Percentiles rank a stretch among this genome's conserved stretches.
phyloP scores from a whole-genome alignment of 2,888 invertebrate genomes.

The Cheilosia scutellata region DNA sequence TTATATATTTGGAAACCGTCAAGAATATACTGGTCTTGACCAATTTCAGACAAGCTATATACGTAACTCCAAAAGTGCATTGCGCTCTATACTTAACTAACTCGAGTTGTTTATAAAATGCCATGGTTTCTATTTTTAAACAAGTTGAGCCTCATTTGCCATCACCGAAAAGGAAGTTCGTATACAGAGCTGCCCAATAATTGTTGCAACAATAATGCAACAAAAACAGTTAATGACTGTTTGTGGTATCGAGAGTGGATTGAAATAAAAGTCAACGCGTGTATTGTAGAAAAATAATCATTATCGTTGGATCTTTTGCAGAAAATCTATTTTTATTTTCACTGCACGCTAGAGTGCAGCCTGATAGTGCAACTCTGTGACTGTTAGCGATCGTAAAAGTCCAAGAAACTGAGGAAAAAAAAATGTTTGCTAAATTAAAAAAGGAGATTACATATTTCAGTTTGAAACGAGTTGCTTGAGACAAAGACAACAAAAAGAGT shows the following conservation, averaged over 20 bases:
- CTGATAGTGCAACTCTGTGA: not conserved
- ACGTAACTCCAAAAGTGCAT: conserved; percentile 34
- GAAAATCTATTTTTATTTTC: conserved; percentile 69
- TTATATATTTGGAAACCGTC: conserved; percentile 37
- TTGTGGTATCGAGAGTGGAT: conserved; percentile 46
- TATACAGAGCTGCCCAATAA: not conserved
- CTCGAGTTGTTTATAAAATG: conserved; percentile 22
- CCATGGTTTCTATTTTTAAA: conserved; percentile 63
- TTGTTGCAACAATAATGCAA: conserved; percentile 69
- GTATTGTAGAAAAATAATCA: conserved; percentile 19
- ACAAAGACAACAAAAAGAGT: no score
- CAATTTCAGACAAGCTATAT: conserved; percentile 27
- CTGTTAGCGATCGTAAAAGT: conserved; percentile 34
- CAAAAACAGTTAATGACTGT: conserved; percentile 55
- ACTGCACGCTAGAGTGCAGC: conserved; percentile 22
- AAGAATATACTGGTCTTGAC: conserved; percentile 55
- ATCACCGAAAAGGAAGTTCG: conserved; percentile 46
- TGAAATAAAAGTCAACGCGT: not conserved
- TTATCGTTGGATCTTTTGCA: conserved; percentile 15
- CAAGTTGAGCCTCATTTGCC: conserved; percentile 42
- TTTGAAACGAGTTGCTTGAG: conserved; percentile 43
- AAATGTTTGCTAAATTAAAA: not conserved
- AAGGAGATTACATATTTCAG: conserved; percentile 18
- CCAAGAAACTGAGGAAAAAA: not conserved
- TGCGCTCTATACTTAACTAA: not conserved